Evolutionary conservation across 2,888 invertebrate genomes (phyloP), one percentile per base, ranked within the genome.

Genomic region (Mayetiola destructor): DNA sequence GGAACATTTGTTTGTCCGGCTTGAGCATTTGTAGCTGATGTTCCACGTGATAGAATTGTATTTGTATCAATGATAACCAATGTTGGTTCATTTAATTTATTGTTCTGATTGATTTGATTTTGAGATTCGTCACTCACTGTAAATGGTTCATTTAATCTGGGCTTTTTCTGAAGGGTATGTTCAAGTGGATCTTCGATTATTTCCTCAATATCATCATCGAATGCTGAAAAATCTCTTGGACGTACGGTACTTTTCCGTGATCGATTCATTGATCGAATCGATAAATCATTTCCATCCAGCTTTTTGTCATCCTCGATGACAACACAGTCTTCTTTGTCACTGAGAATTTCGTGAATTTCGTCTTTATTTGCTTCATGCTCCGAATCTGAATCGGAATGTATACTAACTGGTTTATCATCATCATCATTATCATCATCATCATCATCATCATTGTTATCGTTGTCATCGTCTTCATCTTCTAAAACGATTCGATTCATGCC

Each of bases 61-160:
- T 85, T 84, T 12, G 85, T 84, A 66, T 88, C 87, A 62, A 88
- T 85, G 55, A 88, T 85, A 32, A 87, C 85, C 62, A 87, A 73
- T 8, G 84, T 84, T 0, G 84, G 82, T 68, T 88, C 81, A 64
- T 87, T 82, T 55, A 75, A 56, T 21, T 53, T 57, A 18, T 48
- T 55, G 32, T 56, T 55, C 2, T 58, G n/a, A 40, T 60, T 59
- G 14, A 60, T 56, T 39, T 58, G 59, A 29, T 60, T 59, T 36
- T 61, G 59, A 30, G 60, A 59, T 55, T 57, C 60, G 4, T 54
- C 29, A 14, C 53, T 20, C 14, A 10, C 21, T 23, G 48, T 23
- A n/a, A 54, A 36, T 30, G 56, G 53, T 16, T 42, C 59, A 9
- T 35, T 37, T 20, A 37, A 32, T 40, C 36, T 53, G n/a, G 53